phyloP scores from a whole-genome alignment of 2,888 invertebrate species.

The Epicampocera succincta region DNA sequence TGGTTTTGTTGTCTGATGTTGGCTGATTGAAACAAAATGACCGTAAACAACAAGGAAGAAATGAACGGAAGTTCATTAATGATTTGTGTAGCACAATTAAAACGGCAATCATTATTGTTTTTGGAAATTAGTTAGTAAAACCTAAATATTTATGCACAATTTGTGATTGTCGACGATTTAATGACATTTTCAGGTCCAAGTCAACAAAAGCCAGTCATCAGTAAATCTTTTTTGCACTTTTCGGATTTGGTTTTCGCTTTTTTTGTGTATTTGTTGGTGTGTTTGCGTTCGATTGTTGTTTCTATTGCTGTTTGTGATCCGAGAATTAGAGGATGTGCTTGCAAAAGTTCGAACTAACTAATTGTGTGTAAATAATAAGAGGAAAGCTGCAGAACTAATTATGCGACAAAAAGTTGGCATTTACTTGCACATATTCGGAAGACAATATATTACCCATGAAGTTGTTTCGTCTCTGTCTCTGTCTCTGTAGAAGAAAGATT shows the following conservation, averaged over 20 bases:
- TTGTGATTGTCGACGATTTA: conserved; percentile 62
- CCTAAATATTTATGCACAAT: conserved; percentile 33
- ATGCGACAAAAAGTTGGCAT: no score
- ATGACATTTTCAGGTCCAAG: conserved; percentile 55
- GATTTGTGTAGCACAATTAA: conserved; percentile 16
- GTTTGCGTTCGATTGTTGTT: conserved; percentile 16
- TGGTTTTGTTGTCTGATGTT: conserved; percentile 30
- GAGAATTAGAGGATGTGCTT: neutral
- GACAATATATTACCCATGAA: no score
- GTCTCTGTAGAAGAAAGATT: no score
- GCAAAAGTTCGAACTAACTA: no score
- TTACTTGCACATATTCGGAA: no score
- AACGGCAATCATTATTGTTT: neutral
- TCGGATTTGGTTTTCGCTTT: neutral
- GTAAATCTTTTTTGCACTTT: neutral
- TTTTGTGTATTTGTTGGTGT: no score
- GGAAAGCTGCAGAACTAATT: no score
- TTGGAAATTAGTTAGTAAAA: conserved; percentile 5
- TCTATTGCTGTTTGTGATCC: conserved; percentile 9
- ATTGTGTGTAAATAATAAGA: no score
- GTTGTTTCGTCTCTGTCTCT: no score
- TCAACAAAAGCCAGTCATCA: conserved; percentile 50
- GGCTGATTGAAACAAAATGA: conserved; percentile 35
- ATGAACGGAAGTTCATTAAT: conserved; percentile 41
- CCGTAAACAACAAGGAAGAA: neutral